Percentiles rank a stretch among this genome's conserved stretches.
These are phyloP conservation scores for Esperia sulphurella DNA, from an alignment of 2,888 invertebrate genomes.

Conservation along the genomic window DNA sequence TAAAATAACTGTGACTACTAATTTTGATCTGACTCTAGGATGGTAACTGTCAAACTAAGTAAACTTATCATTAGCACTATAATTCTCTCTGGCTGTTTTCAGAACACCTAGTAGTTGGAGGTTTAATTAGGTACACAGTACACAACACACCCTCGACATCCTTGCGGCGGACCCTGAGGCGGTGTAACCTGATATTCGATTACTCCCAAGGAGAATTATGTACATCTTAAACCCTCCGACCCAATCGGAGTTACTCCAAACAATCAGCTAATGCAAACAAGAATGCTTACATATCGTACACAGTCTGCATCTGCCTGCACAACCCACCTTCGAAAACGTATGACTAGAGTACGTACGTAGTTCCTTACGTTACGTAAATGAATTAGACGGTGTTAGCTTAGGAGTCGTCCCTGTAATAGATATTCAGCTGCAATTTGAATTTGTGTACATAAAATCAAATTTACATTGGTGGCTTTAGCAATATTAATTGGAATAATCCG, in stretches of 20 bases:
- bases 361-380: constrained; percentile 27
- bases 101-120: background rate
- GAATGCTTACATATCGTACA: constrained; percentile 18
- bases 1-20: too few relatives aligned
- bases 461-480: background rate
- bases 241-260: constrained; percentile 46
- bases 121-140: background rate
- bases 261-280: constrained; percentile 56
- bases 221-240: constrained; percentile 15
- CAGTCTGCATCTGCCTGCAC: constrained; percentile 5
- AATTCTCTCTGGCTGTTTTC: too few relatives aligned
- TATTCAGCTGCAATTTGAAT: constrained; percentile 9
- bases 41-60: too few relatives aligned
- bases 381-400: constrained; percentile 32
- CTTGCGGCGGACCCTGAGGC: constrained; percentile 34
- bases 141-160: constrained; percentile 25
- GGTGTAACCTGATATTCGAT: constrained; percentile 48
- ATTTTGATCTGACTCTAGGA: too few relatives aligned
- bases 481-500: background rate
- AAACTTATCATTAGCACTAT: too few relatives aligned
- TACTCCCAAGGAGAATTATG: constrained; percentile 13
- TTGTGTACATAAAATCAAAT: constrained; percentile 6
- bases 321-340: background rate
- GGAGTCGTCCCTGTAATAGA: constrained; percentile 30
- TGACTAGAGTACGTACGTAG: background rate